Evolutionary conservation across 2,888 invertebrate genomes (phyloP).

Genomic region (Escarpia spicata): DNA sequence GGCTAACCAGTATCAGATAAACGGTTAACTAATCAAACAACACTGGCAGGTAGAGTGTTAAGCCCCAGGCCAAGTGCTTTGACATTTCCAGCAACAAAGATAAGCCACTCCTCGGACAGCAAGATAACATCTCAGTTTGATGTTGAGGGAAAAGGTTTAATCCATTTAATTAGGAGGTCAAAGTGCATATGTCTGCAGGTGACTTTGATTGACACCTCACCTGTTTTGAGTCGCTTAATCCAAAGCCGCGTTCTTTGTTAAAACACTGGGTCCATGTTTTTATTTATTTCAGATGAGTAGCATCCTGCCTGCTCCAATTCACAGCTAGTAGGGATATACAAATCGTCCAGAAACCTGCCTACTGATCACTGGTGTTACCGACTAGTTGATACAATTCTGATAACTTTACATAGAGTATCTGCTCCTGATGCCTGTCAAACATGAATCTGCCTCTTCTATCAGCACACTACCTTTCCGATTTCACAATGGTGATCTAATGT

Average conservation of each 20-base stretch:
- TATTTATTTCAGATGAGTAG: background rate
- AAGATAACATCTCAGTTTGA: conserved; percentile 9
- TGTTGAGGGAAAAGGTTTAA: background rate
- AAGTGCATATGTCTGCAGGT: background rate
- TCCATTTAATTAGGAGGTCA: background rate
- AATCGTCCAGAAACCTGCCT: background rate
- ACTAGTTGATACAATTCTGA: background rate
- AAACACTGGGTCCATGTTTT: background rate
- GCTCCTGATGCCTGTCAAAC: background rate
- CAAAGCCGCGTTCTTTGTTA: background rate
- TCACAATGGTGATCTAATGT: background rate
- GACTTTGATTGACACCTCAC: conserved; percentile 1
- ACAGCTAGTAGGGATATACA: background rate
- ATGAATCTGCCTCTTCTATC: background rate
- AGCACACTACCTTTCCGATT: background rate
- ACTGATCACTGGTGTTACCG: background rate
- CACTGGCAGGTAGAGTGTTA: background rate
- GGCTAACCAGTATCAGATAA: background rate
- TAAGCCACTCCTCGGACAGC: background rate
- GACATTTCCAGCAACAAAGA: background rate
- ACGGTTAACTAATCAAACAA: background rate
- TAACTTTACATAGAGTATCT: background rate
- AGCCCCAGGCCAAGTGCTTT: conserved; percentile 10
- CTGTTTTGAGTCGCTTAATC: background rate
- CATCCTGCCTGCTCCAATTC: background rate